A percentile compares a stretch with the other conserved stretches of the same genome.
These are phyloP conservation scores for Machimus atricapillus DNA, from an alignment of 2,888 invertebrate species.

Conservation along the genomic window DNA sequence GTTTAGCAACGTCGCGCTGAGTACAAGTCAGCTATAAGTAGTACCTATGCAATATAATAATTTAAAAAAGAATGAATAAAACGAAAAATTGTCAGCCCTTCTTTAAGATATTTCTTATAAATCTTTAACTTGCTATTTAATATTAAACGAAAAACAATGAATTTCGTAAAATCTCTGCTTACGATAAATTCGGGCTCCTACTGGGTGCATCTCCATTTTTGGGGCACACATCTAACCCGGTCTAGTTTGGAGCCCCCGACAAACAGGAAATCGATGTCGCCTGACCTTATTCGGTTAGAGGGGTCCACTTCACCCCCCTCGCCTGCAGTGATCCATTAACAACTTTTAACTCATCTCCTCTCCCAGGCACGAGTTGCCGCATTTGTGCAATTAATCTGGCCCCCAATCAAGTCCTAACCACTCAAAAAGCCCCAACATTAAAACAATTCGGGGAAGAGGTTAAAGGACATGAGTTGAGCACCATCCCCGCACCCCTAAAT, in stretches of 20 bases:
- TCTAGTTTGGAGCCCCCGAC: background rate
- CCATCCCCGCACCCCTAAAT: background rate
- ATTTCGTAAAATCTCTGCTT: no score
- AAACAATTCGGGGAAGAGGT: background rate
- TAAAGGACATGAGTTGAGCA: background rate
- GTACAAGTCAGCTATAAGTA: no score
- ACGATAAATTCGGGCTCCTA: background rate
- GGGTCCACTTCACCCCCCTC: background rate
- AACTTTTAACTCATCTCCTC: background rate
- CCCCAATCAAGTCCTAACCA: background rate
- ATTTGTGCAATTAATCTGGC: background rate
- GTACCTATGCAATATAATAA: no score
- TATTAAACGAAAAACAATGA: no score
- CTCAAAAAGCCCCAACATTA: background rate
- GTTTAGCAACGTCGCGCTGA: no score
- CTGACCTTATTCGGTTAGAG: background rate
- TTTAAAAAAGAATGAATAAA: no score
- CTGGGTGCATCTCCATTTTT: background rate
- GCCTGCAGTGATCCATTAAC: background rate
- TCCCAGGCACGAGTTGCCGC: background rate
- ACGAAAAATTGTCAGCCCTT: no score
- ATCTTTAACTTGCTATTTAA: no score
- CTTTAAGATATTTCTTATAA: no score
- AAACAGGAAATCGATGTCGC: background rate
- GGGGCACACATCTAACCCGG: background rate